These are phyloP conservation scores for Heliothis subflexa DNA, from an alignment of 1,140 invertebrate genomes.

Conservation along the genomic window DNA sequence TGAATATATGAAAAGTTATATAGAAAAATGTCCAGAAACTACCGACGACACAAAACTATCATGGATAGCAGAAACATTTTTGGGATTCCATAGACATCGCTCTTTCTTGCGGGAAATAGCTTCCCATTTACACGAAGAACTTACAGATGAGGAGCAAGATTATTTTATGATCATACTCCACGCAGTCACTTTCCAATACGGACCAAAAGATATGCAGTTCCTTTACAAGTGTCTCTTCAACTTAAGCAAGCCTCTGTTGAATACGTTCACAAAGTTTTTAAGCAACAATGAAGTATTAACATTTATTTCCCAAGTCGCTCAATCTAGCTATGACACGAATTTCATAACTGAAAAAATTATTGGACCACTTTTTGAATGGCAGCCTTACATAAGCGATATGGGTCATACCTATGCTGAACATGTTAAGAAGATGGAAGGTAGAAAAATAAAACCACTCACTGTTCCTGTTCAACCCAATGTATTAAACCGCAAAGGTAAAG, in stretches of 20 bases:
- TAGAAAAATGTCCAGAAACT: conserved; percentile 70
- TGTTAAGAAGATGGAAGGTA: conserved; percentile 72
- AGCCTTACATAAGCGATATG: conserved; percentile 79
- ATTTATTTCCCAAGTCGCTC: conserved; percentile 71
- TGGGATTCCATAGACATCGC: conserved; percentile 72
- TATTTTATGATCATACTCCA: conserved; percentile 73
- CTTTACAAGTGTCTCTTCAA: conserved; percentile 78
- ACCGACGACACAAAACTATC: conserved; percentile 71
- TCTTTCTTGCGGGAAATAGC: conserved; percentile 67
- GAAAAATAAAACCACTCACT: conserved; percentile 72
- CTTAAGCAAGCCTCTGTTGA: conserved; percentile 72
- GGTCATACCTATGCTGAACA: conserved; percentile 74
- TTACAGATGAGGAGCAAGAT: conserved; percentile 71
- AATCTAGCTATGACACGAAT: conserved; percentile 78
- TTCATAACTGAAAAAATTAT: conserved; percentile 84
- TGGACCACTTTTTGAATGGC: conserved; percentile 76
- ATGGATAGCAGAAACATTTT: conserved; percentile 77
- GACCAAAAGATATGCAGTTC: conserved; percentile 62
- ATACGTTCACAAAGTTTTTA: conserved; percentile 74
- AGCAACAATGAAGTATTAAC: conserved; percentile 70
- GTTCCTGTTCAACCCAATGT: conserved; percentile 75
- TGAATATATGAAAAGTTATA: conserved; percentile 77
- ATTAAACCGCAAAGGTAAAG: conserved; percentile 68
- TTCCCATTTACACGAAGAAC: conserved; percentile 60
- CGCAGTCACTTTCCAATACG: conserved; percentile 71